A percentile compares a stretch with the other conserved stretches of the same genome.
phyloP scores from a whole-genome alignment of 1,140 invertebrate genomes.

The Calephelis virginiensis region DNA sequence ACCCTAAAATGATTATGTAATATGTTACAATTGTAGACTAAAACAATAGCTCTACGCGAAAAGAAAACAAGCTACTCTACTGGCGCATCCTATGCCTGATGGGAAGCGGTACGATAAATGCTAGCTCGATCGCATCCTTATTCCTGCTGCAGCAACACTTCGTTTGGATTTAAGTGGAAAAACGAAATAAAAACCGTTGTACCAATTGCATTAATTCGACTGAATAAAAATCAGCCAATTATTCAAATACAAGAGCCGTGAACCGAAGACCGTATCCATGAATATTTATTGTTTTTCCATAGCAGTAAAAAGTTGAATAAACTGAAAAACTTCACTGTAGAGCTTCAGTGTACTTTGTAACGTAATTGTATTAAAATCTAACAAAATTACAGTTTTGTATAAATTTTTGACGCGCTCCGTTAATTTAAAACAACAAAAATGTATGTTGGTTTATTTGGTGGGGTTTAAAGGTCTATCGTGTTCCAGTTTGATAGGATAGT shows the following conservation, averaged over 20 bases:
- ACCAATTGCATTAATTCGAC: constrained; percentile 72
- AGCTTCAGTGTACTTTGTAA: constrained; percentile 20
- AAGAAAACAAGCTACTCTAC: too few species aligned
- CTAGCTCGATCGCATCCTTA: constrained; percentile 18
- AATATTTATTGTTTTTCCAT: constrained; percentile 69
- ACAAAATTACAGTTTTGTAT: constrained; percentile 17
- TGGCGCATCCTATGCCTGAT: background rate
- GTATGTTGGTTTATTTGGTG: too few species aligned
- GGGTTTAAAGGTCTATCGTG: too few species aligned
- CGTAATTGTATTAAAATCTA: constrained; percentile 21
- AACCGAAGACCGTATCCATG: constrained; percentile 67
- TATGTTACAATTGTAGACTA: too few species aligned
- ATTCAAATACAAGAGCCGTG: constrained; percentile 67
- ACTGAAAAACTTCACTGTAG: constrained; percentile 26
- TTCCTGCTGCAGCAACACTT: constrained; percentile 18
- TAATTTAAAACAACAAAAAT: too few species aligned
- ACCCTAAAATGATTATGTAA: too few species aligned
- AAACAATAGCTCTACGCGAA: too few species aligned
- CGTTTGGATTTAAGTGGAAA: constrained; percentile 22
- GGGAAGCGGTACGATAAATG: constrained; percentile 18
- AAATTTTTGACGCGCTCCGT: background rate
- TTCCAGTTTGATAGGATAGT: too few species aligned
- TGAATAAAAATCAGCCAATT: constrained; percentile 78
- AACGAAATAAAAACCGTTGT: constrained; percentile 54
- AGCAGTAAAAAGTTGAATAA: constrained; percentile 39